phyloP scores from a whole-genome alignment of 2,113 vertebrate species.

The Pterocles gutturalis region DNA sequence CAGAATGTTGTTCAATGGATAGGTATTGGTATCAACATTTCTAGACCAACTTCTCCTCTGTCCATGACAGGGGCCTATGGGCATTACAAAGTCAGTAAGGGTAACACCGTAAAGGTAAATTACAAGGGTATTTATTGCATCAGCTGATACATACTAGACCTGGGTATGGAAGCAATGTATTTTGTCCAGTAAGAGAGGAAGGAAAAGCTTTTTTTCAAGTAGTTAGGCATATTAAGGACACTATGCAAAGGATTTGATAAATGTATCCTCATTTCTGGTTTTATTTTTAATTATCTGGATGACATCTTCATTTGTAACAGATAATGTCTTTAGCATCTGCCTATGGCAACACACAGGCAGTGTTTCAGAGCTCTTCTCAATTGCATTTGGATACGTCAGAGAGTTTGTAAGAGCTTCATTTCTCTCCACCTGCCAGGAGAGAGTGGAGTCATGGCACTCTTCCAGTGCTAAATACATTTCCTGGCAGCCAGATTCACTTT shows the following conservation, averaged over 20 bases:
- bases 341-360: not conserved
- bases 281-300: constrained; percentile 27
- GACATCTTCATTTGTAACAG: constrained; percentile 31
- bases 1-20: not conserved
- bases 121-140: not conserved
- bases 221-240: not conserved
- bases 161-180: not conserved
- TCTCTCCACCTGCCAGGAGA: constrained; percentile 15
- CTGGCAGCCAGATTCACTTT: not conserved
- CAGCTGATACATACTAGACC: not conserved
- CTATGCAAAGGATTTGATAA: not conserved
- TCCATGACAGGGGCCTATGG: not conserved
- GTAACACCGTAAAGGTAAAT: not conserved
- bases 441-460: constrained; percentile 6
- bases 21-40: not conserved
- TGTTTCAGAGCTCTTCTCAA: not conserved
- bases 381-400: not conserved
- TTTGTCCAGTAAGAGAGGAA: not conserved
- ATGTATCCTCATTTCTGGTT: not conserved
- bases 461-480: constrained; percentile 49
- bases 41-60: not conserved
- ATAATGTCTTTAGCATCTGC: constrained; percentile 3
- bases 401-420: not conserved
- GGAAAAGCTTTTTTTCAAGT: not conserved
- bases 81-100: not conserved